Conservation (phyloP, 1,140 invertebrate species). For the Ceratina australensis region DNA sequence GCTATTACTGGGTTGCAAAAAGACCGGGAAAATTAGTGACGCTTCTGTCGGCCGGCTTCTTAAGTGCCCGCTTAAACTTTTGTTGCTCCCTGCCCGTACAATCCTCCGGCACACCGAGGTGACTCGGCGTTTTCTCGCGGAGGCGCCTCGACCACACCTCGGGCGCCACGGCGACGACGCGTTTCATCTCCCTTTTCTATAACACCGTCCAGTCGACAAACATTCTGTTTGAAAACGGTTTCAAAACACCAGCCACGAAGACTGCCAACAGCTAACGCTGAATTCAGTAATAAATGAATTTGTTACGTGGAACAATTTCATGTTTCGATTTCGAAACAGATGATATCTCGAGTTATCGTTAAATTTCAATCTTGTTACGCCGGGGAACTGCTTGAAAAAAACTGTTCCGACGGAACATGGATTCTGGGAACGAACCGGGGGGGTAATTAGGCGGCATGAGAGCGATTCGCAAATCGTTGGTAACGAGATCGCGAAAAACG, state of each 20-base stretch:
- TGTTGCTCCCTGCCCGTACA: constrained; percentile 49
- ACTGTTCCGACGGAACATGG: too few species aligned
- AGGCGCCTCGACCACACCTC: constrained; percentile 70
- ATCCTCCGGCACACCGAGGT: constrained; percentile 26
- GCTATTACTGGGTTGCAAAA: constrained; percentile 37
- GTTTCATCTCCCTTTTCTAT: constrained; percentile 37
- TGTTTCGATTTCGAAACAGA: too few species aligned
- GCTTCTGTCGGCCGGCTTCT: constrained; percentile 63
- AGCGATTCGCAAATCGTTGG: constrained; percentile 12
- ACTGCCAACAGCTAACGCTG: too few species aligned
- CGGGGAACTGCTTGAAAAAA: too few species aligned
- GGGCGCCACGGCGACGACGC: constrained; percentile 70
- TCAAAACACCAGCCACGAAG: not conserved
- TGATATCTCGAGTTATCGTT: not conserved
- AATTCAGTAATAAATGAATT: too few species aligned
- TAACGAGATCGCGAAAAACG: constrained; percentile 6
- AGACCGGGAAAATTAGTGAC: constrained; percentile 69
- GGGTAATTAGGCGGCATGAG: not conserved
- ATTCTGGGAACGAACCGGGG: not conserved
- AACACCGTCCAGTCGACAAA: not conserved
- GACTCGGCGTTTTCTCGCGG: constrained; percentile 62
- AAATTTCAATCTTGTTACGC: too few species aligned
- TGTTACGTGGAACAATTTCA: too few species aligned
- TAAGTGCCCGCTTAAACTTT: constrained; percentile 71
- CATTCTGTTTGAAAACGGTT: not conserved